A percentile compares a stretch with the other conserved stretches of the same genome.
Conservation (phyloP, 2,113 vertebrate species). For the Melospiza melodia region DNA sequence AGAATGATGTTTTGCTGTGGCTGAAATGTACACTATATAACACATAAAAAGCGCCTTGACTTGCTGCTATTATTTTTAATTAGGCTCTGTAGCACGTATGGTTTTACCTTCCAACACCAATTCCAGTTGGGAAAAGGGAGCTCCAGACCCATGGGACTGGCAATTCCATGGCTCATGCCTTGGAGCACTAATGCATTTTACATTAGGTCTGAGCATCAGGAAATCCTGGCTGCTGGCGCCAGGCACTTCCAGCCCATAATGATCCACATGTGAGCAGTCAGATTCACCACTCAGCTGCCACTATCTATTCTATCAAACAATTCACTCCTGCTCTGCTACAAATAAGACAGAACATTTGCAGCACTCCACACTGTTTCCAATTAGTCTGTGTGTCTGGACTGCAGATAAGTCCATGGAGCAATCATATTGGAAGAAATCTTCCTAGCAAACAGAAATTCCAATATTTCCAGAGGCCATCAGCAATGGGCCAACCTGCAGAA, state of each 20-base stretch:
- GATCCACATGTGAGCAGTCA: conserved; percentile 62
- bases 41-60: conserved; percentile 58
- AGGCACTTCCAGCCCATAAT: conserved; percentile 64
- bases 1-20: conserved; percentile 71
- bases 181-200: conserved; percentile 75
- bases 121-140: conserved; percentile 41
- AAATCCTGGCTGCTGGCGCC: conserved; percentile 71
- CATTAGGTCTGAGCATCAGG: conserved; percentile 69
- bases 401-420: conserved; percentile 15
- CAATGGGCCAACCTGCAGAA: not conserved
- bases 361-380: conserved; percentile 67
- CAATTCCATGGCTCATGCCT: conserved; percentile 67
- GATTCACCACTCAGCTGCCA: conserved; percentile 63
- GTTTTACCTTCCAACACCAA: conserved; percentile 74
- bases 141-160: conserved; percentile 59
- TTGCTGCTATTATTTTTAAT: conserved; percentile 82
- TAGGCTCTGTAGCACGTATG: conserved; percentile 71
- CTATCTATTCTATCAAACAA: conserved; percentile 73
- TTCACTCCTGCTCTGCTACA: conserved; percentile 24
- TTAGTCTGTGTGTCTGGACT: conserved; percentile 52
- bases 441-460: conserved; percentile 18
- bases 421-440: not conserved
- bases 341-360: conserved; percentile 55
- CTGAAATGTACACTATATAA: conserved; percentile 67
- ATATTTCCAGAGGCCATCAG: not conserved